Evolutionary conservation across 2,113 vertebrate genomes (phyloP).

Genomic region (Ammodytes dubius): DNA sequence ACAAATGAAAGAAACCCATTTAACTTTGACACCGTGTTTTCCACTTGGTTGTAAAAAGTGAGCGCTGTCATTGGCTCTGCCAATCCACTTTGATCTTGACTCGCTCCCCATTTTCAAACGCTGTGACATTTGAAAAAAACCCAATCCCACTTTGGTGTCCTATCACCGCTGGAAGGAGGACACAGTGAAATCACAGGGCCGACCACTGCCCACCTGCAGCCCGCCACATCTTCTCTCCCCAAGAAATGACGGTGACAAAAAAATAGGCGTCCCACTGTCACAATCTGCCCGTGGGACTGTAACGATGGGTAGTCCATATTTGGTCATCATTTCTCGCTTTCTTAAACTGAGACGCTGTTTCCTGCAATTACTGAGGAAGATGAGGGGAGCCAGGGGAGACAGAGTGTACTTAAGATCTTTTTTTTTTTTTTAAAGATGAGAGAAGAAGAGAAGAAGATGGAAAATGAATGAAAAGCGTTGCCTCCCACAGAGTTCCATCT

Average conservation of each 20-base stretch:
- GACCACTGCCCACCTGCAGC: slow-evolving; percentile 58
- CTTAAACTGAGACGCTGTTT: slow-evolving; percentile 46
- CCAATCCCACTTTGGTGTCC: slow-evolving; percentile 62
- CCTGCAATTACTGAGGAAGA: slow-evolving; percentile 56
- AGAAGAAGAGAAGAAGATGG: background rate
- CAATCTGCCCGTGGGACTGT: slow-evolving; percentile 70
- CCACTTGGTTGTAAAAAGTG: slow-evolving; percentile 57
- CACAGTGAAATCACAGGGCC: slow-evolving; percentile 66
- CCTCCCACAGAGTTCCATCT: slow-evolving; percentile 72
- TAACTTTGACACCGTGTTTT: slow-evolving; percentile 65
- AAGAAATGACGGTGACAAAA: slow-evolving; percentile 71
- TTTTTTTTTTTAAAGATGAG: slow-evolving; percentile 44
- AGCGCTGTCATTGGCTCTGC: slow-evolving; percentile 61
- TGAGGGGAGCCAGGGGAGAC: slow-evolving; percentile 45
- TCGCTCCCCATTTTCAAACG: slow-evolving; percentile 62
- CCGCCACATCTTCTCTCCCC: slow-evolving; percentile 66
- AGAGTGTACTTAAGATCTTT: background rate
- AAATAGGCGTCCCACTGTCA: slow-evolving; percentile 72
- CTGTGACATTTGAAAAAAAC: slow-evolving; percentile 73
- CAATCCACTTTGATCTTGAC: slow-evolving; percentile 65
- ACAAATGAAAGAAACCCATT: slow-evolving; percentile 50
- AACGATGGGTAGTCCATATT: slow-evolving; percentile 66
- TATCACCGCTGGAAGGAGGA: slow-evolving; percentile 61
- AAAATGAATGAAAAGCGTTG: slow-evolving; percentile 64
- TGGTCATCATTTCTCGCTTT: slow-evolving; percentile 64